These are phyloP conservation scores for Cryptus viduatorius DNA, from an alignment of 2,888 invertebrate genomes.

Conservation along the genomic window DNA sequence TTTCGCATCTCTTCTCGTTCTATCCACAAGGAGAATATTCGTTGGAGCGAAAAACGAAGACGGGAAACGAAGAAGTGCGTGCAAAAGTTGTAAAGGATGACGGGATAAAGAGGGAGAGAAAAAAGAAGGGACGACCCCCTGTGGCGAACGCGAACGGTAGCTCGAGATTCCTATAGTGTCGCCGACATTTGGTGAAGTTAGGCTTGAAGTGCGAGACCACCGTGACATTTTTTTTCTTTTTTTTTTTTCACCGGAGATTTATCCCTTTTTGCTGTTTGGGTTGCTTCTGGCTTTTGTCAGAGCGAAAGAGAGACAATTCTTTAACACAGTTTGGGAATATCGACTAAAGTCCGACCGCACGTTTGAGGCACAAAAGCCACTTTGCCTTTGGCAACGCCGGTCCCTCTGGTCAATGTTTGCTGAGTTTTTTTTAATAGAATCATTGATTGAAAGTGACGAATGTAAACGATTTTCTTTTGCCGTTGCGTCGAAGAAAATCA, in stretches of 20 bases:
- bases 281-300: conserved; percentile 55
- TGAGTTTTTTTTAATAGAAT: not conserved
- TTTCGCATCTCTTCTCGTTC: conserved; percentile 64
- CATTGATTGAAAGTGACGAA: no score
- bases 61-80: conserved; percentile 46
- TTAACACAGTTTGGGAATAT: not conserved
- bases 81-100: conserved; percentile 63
- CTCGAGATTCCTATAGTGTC: conserved; percentile 76
- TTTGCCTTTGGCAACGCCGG: not conserved
- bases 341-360: conserved; percentile 10
- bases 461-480: no score
- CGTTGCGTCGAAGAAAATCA: no score
- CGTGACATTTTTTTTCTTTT: conserved; percentile 77
- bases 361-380: conserved; percentile 12
- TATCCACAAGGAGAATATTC: conserved; percentile 36
- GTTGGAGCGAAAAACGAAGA: conserved; percentile 52
- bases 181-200: conserved; percentile 70
- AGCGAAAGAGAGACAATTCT: conserved; percentile 28
- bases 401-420: not conserved
- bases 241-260: conserved; percentile 75
- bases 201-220: conserved; percentile 75
- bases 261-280: conserved; percentile 73
- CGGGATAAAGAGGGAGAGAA: conserved; percentile 57
- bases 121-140: conserved; percentile 75
- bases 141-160: conserved; percentile 80